Evolutionary conservation across 2,888 invertebrate species (phyloP).

Genomic region (Troides aeacus): DNA sequence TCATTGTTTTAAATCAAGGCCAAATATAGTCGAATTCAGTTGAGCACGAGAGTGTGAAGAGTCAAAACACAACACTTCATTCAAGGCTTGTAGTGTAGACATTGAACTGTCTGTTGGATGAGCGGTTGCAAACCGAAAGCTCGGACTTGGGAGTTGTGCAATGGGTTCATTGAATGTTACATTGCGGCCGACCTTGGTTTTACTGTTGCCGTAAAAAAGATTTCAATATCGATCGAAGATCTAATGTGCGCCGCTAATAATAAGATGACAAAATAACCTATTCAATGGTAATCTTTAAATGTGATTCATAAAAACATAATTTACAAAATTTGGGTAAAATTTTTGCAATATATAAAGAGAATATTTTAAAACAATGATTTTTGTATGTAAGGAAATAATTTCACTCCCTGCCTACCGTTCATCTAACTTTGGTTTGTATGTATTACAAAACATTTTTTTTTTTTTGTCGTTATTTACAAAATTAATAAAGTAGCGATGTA

Average conservation of each 20-base stretch:
- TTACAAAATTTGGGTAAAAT: background rate
- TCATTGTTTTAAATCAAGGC: background rate
- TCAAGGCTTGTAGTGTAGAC: conserved; percentile 52
- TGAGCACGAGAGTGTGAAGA: conserved; percentile 3
- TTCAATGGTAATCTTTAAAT: no score
- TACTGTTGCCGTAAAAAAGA: conserved; percentile 29
- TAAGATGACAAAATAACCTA: no score
- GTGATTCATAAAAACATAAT: background rate
- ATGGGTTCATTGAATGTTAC: conserved; percentile 44
- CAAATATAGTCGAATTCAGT: background rate
- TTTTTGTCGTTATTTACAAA: no score
- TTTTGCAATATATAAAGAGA: no score
- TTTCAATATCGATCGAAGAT: background rate
- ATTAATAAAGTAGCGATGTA: no score
- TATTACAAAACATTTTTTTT: no score
- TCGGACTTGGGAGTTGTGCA: conserved; percentile 51
- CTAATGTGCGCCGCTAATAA: no score
- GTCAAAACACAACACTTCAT: conserved; percentile 37
- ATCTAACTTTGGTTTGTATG: no score
- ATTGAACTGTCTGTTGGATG: conserved; percentile 61
- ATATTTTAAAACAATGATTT: no score
- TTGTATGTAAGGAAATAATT: no score
- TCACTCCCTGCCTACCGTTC: no score
- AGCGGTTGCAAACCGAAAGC: conserved; percentile 53
- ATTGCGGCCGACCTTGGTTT: conserved; percentile 31